Percentiles rank a stretch among this genome's conserved stretches.
phyloP scores from a whole-genome alignment of 2,888 invertebrate genomes.

The Sepioteuthis lessoniana region DNA sequence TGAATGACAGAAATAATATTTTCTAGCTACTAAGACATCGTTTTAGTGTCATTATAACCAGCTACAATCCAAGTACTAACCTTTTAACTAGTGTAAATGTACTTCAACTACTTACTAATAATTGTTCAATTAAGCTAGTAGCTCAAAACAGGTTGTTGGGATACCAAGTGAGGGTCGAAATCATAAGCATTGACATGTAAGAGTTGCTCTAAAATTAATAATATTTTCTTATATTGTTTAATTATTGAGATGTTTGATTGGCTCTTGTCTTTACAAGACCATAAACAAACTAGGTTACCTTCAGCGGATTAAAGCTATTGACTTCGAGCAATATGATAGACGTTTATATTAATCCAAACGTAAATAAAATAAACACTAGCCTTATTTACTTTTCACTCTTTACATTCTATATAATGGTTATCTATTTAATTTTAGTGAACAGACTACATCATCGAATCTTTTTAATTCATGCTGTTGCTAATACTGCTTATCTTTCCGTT shows the following conservation, averaged over 20 bases:
- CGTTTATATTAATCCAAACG: not conserved
- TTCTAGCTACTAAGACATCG: too few species aligned
- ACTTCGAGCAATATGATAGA: not conserved
- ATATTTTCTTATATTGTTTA: not conserved
- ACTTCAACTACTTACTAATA: too few species aligned
- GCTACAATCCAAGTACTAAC: too few species aligned
- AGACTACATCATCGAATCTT: too few species aligned
- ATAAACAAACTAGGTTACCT: not conserved
- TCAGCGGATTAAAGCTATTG: not conserved
- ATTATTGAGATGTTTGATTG: constrained; percentile 16
- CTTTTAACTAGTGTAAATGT: too few species aligned
- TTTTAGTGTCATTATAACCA: too few species aligned
- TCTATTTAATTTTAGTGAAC: not conserved
- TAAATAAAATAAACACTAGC: not conserved
- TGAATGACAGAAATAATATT: too few species aligned
- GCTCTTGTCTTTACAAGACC: constrained; percentile 3
- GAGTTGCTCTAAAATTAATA: not conserved
- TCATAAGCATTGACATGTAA: not conserved
- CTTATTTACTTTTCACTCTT: constrained; percentile 14
- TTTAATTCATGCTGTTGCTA: too few species aligned
- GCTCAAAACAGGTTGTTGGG: not conserved
- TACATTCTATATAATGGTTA: not conserved
- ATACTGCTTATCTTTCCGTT: too few species aligned
- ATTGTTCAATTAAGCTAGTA: too few species aligned
- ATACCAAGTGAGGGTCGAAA: not conserved